A percentile compares a stretch with the other conserved stretches of the same genome.
These are phyloP conservation scores for Otolemur garnettii DNA, from an alignment of 2,113 vertebrate species.

Conservation along the genomic window DNA sequence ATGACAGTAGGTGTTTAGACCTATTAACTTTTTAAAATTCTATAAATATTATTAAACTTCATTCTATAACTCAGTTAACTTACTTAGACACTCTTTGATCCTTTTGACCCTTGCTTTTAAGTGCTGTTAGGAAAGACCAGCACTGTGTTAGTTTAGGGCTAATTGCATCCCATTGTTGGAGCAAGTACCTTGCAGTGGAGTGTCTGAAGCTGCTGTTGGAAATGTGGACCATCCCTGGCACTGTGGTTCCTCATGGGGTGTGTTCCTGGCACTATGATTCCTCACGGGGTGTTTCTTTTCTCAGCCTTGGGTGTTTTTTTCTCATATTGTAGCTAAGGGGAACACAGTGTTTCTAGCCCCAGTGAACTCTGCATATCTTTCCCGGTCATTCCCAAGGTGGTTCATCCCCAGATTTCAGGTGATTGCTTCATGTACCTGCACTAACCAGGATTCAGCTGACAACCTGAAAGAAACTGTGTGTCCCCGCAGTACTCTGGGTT, in stretches of 20 bases:
- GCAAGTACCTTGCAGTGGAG: fast-evolving
- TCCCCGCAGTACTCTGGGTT: no score
- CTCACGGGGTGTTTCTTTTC: no score
- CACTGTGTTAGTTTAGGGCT: neutral
- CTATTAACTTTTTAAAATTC: neutral
- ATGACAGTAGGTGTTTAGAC: neutral
- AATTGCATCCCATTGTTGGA: fast-evolving
- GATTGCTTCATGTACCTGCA: fast-evolving
- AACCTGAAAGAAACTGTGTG: no score
- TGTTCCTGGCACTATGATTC: no score
- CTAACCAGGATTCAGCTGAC: neutral
- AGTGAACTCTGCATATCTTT: neutral
- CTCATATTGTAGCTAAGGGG: neutral
- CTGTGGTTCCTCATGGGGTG: no score
- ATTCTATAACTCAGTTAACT: neutral
- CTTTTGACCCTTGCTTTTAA: neutral
- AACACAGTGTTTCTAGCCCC: neutral
- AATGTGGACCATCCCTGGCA: no score
- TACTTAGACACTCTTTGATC: neutral
- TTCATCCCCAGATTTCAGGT: neutral
- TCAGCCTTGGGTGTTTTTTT: neutral
- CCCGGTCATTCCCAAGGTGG: no score
- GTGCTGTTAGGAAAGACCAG: neutral
- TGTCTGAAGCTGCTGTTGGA: neutral
- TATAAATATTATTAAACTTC: neutral